Conservation (phyloP, 35 echinoderm and acorn worm genomes). For the Antedon bifida region DNA sequence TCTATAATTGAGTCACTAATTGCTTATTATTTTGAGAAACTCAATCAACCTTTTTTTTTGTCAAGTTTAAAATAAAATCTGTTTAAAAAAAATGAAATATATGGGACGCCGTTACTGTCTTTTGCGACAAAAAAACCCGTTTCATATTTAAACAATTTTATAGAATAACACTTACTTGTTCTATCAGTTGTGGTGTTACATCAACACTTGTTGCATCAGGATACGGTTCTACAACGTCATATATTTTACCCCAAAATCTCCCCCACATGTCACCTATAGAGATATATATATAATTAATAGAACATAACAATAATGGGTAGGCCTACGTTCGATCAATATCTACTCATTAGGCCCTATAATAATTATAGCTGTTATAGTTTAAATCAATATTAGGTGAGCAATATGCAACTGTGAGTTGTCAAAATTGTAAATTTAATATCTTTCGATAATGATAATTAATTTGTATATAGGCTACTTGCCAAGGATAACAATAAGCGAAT, state of each 20-base stretch:
- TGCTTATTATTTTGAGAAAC: no score
- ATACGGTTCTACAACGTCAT: slow-evolving; percentile 51
- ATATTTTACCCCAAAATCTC: slow-evolving; percentile 78
- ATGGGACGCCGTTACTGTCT: no score
- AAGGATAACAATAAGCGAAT: no score
- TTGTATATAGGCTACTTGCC: no score
- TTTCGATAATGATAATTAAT: no score
- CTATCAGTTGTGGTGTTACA: slow-evolving; percentile 49
- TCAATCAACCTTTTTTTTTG: no score
- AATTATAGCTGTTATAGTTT: background rate
- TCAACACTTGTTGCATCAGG: slow-evolving; percentile 77
- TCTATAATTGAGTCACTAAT: no score
- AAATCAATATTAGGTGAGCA: background rate
- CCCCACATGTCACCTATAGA: slow-evolving; percentile 99
- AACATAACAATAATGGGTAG: background rate
- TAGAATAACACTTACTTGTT: no score
- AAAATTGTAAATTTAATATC: no score
- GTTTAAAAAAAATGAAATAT: no score
- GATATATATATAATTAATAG: background rate
- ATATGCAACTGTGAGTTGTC: background rate
- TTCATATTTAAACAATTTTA: background rate
- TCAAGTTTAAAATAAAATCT: no score
- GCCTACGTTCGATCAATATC: background rate
- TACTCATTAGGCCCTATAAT: background rate
- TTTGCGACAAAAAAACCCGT: no score